Evolutionary conservation across 2,888 invertebrate genomes (phyloP), one percentile per base, ranked within the genome.

Genomic region (Quadriops clusia): DNA sequence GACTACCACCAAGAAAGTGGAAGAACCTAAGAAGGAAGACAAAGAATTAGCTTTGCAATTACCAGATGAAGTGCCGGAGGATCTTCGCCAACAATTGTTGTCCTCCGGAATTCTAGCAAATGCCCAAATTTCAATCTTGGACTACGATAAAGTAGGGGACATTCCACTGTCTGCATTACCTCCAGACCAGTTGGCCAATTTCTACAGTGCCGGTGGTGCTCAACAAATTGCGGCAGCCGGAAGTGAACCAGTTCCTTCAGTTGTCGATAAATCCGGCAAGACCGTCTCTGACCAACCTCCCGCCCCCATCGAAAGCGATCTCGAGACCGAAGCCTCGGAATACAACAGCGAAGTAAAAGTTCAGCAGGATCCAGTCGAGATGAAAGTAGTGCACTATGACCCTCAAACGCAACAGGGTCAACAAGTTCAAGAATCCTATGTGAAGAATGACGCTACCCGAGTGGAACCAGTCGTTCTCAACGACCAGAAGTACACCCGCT

Each of bases 21-120:
- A 57, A 3, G 62, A 62, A 15, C 60, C 63, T 1, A 57, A 56
- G 1, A 71, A 68, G 45, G 74, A 72, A 44, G 66, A 67, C 29
- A 70, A 67, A 49, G 64, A 68, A 20, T 54, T 70, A 35, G 68
- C 74, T 41, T 56, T 61, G 22, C 62, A 69, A 43, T 61, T 89
- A 23, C 89, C 89, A 7, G 86, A 85, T 47, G 87, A 89, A 64
- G 86, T 87, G 4, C 89, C 89, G 3, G 86, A 85, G 41, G 87
- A 89, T 46, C 66, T 89, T 24, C 69, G 86, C 21, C 73, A 84
- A 51, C 87, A 89, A 48, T 61, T 89, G 4, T 60, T 87, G 24
- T 77, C 81, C 27, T 87, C 87, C 0, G 89, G 89, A 20, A 87
- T 89, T 45, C 63, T 89, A 32, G 80, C 82, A 43, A 84, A 87